Base-by-base conservation (phyloP, 2,888 invertebrate genomes). In the Dichetophora obliterata region DNA sequence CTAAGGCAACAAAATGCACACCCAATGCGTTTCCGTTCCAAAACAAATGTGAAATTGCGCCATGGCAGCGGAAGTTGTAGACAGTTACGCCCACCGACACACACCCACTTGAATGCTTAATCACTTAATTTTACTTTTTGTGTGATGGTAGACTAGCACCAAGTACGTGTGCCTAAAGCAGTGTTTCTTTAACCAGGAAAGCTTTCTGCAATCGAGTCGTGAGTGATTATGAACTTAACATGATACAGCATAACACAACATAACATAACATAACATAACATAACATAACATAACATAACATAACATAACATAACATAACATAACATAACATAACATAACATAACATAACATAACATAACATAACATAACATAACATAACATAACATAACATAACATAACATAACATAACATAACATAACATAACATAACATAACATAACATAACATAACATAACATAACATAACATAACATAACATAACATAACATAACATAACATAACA, bases 351-450 rank as follows among this genome's bases (percentile, higher is more conserved):
- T 37, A 66, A 66, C 43, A 66, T 66, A 66, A 66, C 43, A 66
- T 66, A 66, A 66, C 14, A 66, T 66, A 66, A 66, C 43, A 66
- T 66, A 66, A 66, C 43, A 66, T 66, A 66, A 37, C 43, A 66
- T 66, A 66, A 66, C n/a, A 66, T 66, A 66, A 66, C 43, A 66
- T 66, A 66, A 66, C 22, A 66, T 66, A 66, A 66, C 43, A 66
- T 66, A 66, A 66, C 43, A 66, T 66, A 37, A 66, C n/a, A 66
- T 37, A 66, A 37, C 43, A 66, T 66, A 66, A 37, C 43, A 66
- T 66, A 37, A 66, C 43, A 66, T 66, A 66, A 31, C n/a, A 37
- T 66, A 66, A 37, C 43, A 66, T 37, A 66, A 37, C n/a, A 66
- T 37, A 66, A 37, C n/a, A 66, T 37, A 37, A 37, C 43, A 66